phyloP scores from a whole-genome alignment of 2,113 vertebrate genomes.

The Tenebrosternarchus preto region DNA sequence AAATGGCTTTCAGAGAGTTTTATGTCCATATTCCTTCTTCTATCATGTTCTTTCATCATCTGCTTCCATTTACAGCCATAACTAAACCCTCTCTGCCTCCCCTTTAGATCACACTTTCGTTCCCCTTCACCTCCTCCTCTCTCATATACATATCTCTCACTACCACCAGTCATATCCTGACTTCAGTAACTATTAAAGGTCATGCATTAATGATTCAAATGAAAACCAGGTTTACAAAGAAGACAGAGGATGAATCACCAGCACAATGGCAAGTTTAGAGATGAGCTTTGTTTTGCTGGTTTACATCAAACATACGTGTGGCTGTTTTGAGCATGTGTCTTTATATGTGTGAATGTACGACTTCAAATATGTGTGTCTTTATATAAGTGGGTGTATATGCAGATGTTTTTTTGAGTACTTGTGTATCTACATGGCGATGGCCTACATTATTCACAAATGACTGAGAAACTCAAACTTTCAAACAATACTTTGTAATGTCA shows the following conservation, averaged over 20 bases:
- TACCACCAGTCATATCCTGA: slow-evolving; percentile 1
- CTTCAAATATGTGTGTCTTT: too few relatives aligned
- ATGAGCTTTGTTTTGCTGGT: neutral
- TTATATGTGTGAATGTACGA: too few relatives aligned
- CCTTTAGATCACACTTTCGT: slow-evolving; percentile 17
- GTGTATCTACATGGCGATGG: too few relatives aligned
- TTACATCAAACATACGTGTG: neutral
- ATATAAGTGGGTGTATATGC: too few relatives aligned
- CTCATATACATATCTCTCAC: neutral
- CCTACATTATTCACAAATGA: too few relatives aligned
- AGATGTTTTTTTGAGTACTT: too few relatives aligned
- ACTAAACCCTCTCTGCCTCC: slow-evolving; percentile 6
- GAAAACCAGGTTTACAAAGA: neutral
- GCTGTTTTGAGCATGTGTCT: too few relatives aligned
- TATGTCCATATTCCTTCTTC: slow-evolving; percentile 1
- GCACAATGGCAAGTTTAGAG: neutral
- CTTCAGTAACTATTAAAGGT: slow-evolving; percentile 2
- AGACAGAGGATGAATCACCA: neutral
- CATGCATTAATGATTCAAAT: slow-evolving; percentile 22
- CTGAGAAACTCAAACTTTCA: too few relatives aligned
- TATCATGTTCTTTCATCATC: slow-evolving; percentile 16
- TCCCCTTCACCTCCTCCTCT: neutral
- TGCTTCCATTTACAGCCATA: neutral
- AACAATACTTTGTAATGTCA: too few relatives aligned
- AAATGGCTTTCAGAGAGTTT: slow-evolving; percentile 17